These are phyloP conservation scores for Avahi laniger DNA, from an alignment of 2,797 vertebrate species.

Conservation along the genomic window DNA sequence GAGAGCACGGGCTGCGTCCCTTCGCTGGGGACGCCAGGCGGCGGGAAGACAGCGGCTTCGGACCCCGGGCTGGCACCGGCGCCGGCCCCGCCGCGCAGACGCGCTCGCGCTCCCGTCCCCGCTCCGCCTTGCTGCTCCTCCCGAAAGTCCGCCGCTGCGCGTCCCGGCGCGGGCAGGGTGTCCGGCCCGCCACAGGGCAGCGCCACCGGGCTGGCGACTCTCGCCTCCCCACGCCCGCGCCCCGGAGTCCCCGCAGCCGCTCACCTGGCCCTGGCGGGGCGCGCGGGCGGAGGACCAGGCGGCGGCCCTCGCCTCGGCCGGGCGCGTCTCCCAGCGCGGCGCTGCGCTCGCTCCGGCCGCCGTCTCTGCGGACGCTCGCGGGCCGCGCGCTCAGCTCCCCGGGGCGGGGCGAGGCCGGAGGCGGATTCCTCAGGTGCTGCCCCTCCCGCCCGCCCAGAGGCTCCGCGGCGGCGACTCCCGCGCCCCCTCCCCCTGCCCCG, in stretches of 20 bases:
- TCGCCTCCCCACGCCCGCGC: background rate
- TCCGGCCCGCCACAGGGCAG: constrained; percentile 60
- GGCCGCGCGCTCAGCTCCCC: constrained; percentile 63
- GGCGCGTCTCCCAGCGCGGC: constrained; percentile 48
- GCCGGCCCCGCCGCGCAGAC: background rate
- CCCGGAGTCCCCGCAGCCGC: constrained; percentile 13
- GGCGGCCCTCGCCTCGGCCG: constrained; percentile 59
- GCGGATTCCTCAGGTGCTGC: constrained; percentile 83
- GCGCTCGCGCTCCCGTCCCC: background rate
- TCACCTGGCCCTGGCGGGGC: constrained; percentile 66
- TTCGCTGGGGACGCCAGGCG: background rate
- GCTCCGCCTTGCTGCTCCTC: background rate
- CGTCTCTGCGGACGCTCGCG: constrained; percentile 61
- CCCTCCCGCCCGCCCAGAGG: constrained; percentile 76
- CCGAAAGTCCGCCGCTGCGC: background rate
- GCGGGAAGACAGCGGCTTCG: background rate
- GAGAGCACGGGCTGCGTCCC: background rate
- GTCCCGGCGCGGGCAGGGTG: background rate
- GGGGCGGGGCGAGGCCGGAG: constrained; percentile 80
- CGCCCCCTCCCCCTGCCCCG: background rate
- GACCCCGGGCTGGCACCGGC: background rate
- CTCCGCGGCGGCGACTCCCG: background rate
- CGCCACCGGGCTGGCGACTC: background rate
- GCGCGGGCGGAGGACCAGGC: constrained; percentile 31
- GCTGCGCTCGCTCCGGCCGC: constrained; percentile 7